Evolutionary conservation across 2,888 invertebrate genomes (phyloP).

Genomic region (Pollenia labialis): DNA sequence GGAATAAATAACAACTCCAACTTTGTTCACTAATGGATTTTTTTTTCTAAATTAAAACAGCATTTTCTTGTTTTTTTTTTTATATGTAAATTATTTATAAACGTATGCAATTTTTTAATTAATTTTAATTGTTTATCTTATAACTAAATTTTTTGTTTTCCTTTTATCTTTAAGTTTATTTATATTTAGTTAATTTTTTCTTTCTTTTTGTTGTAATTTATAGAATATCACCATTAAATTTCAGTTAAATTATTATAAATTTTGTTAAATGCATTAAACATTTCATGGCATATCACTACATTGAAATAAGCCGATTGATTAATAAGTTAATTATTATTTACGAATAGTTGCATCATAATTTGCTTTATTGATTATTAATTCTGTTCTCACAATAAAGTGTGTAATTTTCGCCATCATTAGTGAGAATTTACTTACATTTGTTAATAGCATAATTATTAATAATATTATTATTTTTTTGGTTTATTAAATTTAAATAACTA

Average conservation of each 20-base stretch:
- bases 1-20: too few relatives aligned
- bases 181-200: conserved; percentile 50
- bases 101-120: conserved; percentile 69
- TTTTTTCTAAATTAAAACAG: conserved; percentile 51
- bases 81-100: conserved; percentile 71
- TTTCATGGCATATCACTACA: conserved; percentile 54
- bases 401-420: not conserved
- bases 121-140: conserved; percentile 64
- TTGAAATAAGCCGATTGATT: conserved; percentile 54
- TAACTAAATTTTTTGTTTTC: conserved; percentile 50
- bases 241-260: conserved; percentile 65
- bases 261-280: conserved; percentile 48
- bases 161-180: conserved; percentile 9
- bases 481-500: conserved; percentile 22
- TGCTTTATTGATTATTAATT: not conserved
- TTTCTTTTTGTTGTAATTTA: conserved; percentile 62
- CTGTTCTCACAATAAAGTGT: not conserved
- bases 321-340: conserved; percentile 10
- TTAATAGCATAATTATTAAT: conserved; percentile 3
- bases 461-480: not conserved
- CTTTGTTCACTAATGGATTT: too few relatives aligned
- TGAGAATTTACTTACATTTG: conserved; percentile 4
- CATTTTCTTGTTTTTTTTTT: conserved; percentile 40
- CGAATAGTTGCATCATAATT: conserved; percentile 1
- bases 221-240: conserved; percentile 73